phyloP scores from a whole-genome alignment of 2,113 vertebrate genomes.

The Hydrolagus affinis region DNA sequence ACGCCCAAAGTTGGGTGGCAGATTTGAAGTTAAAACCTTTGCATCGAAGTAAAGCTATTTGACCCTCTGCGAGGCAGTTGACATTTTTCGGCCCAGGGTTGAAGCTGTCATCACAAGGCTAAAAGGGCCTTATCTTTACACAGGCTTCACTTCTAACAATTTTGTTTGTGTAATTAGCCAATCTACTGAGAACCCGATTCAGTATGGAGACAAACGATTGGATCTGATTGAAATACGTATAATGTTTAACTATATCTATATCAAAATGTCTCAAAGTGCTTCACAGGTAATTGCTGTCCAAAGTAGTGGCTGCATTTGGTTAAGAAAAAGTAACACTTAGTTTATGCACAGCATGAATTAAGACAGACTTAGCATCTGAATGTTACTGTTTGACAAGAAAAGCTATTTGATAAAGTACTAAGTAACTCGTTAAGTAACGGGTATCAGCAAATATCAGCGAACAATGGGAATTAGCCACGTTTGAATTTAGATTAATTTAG shows the following conservation, averaged over 20 bases:
- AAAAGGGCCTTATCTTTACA: background rate
- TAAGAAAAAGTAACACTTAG: background rate
- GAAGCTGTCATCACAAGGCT: background rate
- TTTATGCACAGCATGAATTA: background rate
- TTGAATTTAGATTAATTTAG: background rate
- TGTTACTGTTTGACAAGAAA: background rate
- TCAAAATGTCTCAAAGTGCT: background rate
- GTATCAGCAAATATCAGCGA: background rate
- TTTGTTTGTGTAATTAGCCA: background rate
- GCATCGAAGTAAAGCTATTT: background rate
- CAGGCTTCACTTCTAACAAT: background rate
- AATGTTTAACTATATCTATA: background rate
- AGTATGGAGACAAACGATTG: background rate
- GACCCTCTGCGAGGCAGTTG: background rate
- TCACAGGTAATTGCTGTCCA: too few relatives aligned
- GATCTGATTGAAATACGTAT: too few relatives aligned
- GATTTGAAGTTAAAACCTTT: background rate
- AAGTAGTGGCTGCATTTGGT: too few relatives aligned
- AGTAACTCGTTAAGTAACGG: background rate
- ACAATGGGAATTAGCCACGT: background rate
- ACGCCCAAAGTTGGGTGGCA: background rate
- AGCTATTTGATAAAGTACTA: background rate
- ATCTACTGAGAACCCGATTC: background rate
- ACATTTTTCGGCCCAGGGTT: background rate
- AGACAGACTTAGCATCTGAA: background rate